Evolutionary conservation across 2,888 invertebrate genomes (phyloP).

Genomic region (Torymus tubicola): DNA sequence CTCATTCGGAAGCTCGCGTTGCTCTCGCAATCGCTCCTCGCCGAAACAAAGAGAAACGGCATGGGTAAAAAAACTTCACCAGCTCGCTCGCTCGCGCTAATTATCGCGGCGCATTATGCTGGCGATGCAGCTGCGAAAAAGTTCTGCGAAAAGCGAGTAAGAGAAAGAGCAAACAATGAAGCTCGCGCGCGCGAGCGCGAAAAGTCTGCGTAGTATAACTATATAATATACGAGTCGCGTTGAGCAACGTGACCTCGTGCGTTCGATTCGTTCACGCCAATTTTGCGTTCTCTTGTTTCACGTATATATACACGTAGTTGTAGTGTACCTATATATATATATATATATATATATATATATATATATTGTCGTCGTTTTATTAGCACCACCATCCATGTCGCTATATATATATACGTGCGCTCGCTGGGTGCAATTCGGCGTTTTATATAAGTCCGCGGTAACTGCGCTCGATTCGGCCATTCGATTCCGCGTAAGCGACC

Average conservation of each 20-base stretch:
- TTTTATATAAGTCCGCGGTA: slow-evolving; percentile 32
- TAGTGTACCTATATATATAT: too few relatives aligned
- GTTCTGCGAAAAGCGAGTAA: background rate
- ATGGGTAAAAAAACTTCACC: background rate
- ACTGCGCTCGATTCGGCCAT: slow-evolving; percentile 16
- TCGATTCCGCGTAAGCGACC: slow-evolving; percentile 11
- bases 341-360: too few relatives aligned
- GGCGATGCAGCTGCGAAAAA: background rate
- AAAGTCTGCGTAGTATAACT: too few relatives aligned
- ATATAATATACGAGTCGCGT: background rate
- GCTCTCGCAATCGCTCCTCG: slow-evolving; percentile 2
- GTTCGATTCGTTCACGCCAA: background rate
- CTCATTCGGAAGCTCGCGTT: slow-evolving; percentile 22
- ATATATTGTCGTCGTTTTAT: too few relatives aligned
- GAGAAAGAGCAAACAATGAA: too few relatives aligned
- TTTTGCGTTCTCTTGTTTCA: background rate
- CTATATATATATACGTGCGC: too few relatives aligned
- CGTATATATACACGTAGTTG: too few relatives aligned
- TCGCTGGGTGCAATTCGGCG: slow-evolving; percentile 1
- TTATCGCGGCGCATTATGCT: slow-evolving; percentile 29
- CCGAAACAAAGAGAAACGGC: background rate
- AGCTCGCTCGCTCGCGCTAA: slow-evolving; percentile 14
- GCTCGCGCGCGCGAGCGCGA: too few relatives aligned
- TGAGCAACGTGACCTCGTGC: too few relatives aligned
- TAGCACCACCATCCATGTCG: too few relatives aligned